phyloP scores from a whole-genome alignment of 2,797 vertebrate genomes.

The Denticeps clupeoides region DNA sequence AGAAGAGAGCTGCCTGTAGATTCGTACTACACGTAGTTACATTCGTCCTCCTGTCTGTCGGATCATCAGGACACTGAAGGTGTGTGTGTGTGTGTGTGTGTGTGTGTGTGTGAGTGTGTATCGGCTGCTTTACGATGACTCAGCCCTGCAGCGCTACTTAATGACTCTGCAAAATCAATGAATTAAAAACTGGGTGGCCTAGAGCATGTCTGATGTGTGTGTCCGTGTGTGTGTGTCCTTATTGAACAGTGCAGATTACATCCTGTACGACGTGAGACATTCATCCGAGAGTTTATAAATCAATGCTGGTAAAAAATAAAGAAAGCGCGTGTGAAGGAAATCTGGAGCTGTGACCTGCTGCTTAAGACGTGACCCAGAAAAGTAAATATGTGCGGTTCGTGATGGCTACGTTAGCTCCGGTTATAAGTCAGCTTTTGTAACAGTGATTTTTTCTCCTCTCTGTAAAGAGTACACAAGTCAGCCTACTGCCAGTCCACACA shows the following conservation, averaged over 20 bases:
- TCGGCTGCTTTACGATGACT: not conserved
- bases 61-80: not conserved
- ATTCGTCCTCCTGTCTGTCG: not conserved
- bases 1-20: slow-evolving; percentile 27
- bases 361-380: too few species aligned
- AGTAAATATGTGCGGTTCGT: too few species aligned
- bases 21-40: slow-evolving; percentile 19
- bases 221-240: slow-evolving; percentile 48
- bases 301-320: slow-evolving; percentile 48
- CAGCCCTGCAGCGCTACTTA: too few species aligned
- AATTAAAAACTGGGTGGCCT: not conserved
- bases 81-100: not conserved
- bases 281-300: slow-evolving; percentile 62
- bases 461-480: slow-evolving; percentile 71
- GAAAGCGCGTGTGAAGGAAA: slow-evolving; percentile 16
- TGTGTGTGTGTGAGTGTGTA: too few species aligned
- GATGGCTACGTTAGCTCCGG: too few species aligned
- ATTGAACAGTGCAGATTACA: slow-evolving; percentile 58
- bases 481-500: slow-evolving; percentile 72
- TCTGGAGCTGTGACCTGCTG: slow-evolving; percentile 4
- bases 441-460: slow-evolving; percentile 48
- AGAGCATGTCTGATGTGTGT: not conserved
- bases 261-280: slow-evolving; percentile 57
- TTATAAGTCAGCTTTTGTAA: too few species aligned
- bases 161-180: too few species aligned